Conservation (phyloP, 2,888 invertebrate genomes). For the Sesia apiformis region DNA sequence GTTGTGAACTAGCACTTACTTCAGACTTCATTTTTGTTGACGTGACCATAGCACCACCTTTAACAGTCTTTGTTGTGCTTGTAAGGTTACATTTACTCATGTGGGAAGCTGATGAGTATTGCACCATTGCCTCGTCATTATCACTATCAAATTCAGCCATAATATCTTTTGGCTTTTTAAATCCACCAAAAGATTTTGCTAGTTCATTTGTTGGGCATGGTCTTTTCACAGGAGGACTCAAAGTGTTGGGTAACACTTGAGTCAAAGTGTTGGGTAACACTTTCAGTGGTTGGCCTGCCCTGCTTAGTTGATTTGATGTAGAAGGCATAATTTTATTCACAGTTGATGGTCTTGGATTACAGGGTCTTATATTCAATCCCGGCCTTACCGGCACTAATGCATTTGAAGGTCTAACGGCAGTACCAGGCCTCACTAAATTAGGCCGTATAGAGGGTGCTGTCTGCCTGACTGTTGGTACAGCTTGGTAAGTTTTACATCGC, state of each 20-base stretch:
- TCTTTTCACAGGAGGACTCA: constrained; percentile 30
- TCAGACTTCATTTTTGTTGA: constrained; percentile 49
- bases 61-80: constrained; percentile 39
- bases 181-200: constrained; percentile 48
- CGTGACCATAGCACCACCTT: constrained; percentile 40
- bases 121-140: constrained; percentile 20
- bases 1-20: constrained; percentile 38
- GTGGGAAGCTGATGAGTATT: constrained; percentile 37
- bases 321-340: constrained; percentile 22
- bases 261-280: constrained; percentile 37
- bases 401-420: constrained; percentile 23
- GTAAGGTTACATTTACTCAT: constrained; percentile 38
- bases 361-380: constrained; percentile 23
- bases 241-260: not conserved
- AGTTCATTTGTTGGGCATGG: constrained; percentile 23
- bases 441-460: constrained; percentile 27
- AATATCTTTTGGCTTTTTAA: constrained; percentile 59
- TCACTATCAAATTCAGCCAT: constrained; percentile 33
- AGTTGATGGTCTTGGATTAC: constrained; percentile 22
- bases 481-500: constrained; percentile 31
- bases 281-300: constrained; percentile 35
- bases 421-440: constrained; percentile 4
- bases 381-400: constrained; percentile 36
- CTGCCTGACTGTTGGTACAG: constrained; percentile 32
- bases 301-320: constrained; percentile 16